Base-by-base conservation (phyloP, 2,888 invertebrate species). In the Drosophila subquinaria region DNA sequence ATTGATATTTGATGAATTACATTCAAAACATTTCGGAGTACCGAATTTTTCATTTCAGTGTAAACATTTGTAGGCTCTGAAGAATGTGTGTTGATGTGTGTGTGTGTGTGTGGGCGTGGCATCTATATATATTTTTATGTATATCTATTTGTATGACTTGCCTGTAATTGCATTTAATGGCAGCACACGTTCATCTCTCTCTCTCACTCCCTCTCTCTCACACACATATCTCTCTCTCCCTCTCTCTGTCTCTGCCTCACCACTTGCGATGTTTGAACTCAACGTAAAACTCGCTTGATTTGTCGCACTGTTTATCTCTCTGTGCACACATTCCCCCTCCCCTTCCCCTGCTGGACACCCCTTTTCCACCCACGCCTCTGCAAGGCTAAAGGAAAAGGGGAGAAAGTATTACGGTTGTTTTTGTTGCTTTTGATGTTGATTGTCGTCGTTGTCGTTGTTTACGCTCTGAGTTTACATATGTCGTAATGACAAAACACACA, bases 121-220 rank as follows among this genome's bases (percentile, higher is more conserved):
- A 40, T 36, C 13, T 48, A 20, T 48, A 6, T 45, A 11, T 57
- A 13, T 75, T 48, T n/a, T n/a, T n/a, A n/a, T n/a, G n/a, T n/a
- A n/a, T n/a, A n/a, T n/a, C n/a, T n/a, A n/a, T 36, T n/a, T 57
- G 36, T 23, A 23, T 75, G 51, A 60, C 76, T 69, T 83, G 76
- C 67, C 74, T 64, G 79, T 86, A 88, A 81, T 83, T 87, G 87
- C 81, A 78, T 77, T 86, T 76, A 77, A 85, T 85, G 64, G 75
- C 68, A 70, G 63, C 66, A 64, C 66, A 69, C 59, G 38, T 23
- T 27, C 36, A 23, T 11, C 11, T 59, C 38, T 30, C 15, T 17
- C 13, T 1, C 9, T 4, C 40, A 8, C 9, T n/a, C 15, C 15
- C 30, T 0, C 36, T 6, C 38, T n/a, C n/a, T n/a, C n/a, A n/a